These are phyloP conservation scores for Platyrinchus mystaceus DNA, from an alignment of 2,797 vertebrate species.

Conservation along the genomic window DNA sequence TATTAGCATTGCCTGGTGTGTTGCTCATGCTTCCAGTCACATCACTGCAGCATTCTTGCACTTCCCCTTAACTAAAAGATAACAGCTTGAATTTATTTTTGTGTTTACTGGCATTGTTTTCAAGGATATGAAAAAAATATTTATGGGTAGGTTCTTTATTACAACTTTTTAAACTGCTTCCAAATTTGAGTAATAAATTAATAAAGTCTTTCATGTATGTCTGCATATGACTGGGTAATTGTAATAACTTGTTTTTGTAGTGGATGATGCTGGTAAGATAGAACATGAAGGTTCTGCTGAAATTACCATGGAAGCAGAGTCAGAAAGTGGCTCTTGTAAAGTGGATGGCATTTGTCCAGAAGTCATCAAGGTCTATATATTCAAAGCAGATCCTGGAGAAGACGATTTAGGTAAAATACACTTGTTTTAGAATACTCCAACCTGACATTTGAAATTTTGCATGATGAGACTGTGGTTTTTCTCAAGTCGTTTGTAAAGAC, in stretches of 20 bases:
- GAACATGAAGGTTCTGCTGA: constrained; percentile 92
- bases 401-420: constrained; percentile 90
- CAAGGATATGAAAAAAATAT: neutral
- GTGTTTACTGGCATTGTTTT: neutral
- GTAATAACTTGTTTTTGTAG: constrained; percentile 76
- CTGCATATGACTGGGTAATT: constrained; percentile 44
- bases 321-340: constrained; percentile 90
- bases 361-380: constrained; percentile 99
- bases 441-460: constrained; percentile 15
- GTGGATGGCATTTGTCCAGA: constrained; percentile 91
- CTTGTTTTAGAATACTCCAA: constrained; percentile 36
- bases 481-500: constrained; percentile 26
- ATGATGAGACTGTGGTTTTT: constrained; percentile 29
- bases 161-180: neutral
- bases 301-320: constrained; percentile 88
- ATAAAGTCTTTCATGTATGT: neutral
- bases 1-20: neutral
- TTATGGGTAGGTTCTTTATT: constrained; percentile 17
- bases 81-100: neutral
- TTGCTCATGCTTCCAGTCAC: neutral
- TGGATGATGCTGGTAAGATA: constrained; percentile 97
- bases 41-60: neutral
- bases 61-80: neutral
- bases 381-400: constrained; percentile 97
- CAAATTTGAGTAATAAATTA: neutral